A percentile compares a stretch with the other conserved stretches of the same genome.
phyloP scores from a whole-genome alignment of 2,797 vertebrate species.

The Takifugu rubripes region DNA sequence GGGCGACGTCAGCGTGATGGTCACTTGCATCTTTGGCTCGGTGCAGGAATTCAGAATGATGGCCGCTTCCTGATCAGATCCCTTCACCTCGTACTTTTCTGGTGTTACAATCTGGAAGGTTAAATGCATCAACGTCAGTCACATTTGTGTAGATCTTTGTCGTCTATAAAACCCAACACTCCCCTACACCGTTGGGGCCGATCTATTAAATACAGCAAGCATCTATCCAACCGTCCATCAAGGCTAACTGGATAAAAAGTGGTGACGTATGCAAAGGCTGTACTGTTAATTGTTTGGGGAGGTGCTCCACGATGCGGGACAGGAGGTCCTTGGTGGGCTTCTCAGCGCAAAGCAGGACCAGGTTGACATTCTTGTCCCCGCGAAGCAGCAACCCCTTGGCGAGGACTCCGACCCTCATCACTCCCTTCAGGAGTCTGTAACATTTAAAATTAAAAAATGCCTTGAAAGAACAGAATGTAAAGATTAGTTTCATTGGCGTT shows the following conservation, averaged over 20 bases:
- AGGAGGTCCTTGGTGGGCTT: slow-evolving; percentile 89
- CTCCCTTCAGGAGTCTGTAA: slow-evolving; percentile 87
- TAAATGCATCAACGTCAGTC: neutral
- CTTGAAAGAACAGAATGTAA: too few species aligned
- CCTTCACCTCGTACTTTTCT: slow-evolving; percentile 95
- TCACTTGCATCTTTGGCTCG: slow-evolving; percentile 98
- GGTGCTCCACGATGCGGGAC: slow-evolving; percentile 87
- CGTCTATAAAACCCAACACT: too few species aligned
- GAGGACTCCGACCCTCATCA: slow-evolving; percentile 93
- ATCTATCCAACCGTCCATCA: too few species aligned
- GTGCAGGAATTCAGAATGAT: slow-evolving; percentile 88
- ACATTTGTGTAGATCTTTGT: neutral
- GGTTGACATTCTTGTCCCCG: slow-evolving; percentile 92
- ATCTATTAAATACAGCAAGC: too few species aligned
- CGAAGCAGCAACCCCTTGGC: slow-evolving; percentile 96
- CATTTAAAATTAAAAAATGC: neutral
- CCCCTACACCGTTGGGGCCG: too few species aligned
- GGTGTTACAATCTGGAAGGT: slow-evolving; percentile 88
- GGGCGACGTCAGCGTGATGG: slow-evolving; percentile 96
- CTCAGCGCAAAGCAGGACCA: slow-evolving; percentile 93
- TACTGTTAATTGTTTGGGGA: slow-evolving; percentile 96
- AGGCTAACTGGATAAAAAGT: too few species aligned
- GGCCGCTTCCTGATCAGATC: slow-evolving; percentile 86
- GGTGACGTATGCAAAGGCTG: neutral
- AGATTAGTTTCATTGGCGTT: too few species aligned